Evolutionary conservation across 2,113 vertebrate genomes (phyloP).

Genomic region (Gallinago undulata): DNA sequence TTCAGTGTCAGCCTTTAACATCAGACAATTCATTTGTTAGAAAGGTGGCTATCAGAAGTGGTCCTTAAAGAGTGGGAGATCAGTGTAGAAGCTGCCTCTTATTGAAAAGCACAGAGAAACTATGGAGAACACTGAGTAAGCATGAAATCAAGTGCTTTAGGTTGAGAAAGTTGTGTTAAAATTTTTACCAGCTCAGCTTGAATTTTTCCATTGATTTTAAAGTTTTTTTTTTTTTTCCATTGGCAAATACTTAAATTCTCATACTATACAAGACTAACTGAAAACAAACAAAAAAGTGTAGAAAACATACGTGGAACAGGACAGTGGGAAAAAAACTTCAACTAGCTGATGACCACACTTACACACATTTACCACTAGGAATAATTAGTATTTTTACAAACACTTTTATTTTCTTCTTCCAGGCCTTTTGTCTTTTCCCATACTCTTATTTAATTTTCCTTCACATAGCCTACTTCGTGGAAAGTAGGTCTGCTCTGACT

Average conservation of each 20-base stretch:
- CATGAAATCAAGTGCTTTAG: background rate
- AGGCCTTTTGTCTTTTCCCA: background rate
- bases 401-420: background rate
- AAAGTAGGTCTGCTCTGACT: background rate
- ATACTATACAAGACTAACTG: background rate
- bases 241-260: background rate
- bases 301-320: background rate
- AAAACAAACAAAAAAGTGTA: background rate
- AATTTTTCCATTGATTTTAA: background rate
- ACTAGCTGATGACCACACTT: background rate
- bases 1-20: background rate
- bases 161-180: background rate
- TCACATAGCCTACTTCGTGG: background rate
- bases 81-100: background rate
- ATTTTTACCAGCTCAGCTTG: background rate
- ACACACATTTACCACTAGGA: background rate
- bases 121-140: background rate
- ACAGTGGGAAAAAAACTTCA: background rate
- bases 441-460: background rate
- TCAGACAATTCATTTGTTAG: background rate
- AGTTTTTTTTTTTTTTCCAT: background rate
- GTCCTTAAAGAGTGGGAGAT: background rate
- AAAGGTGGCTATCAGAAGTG: background rate
- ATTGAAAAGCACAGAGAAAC: background rate
- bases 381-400: background rate